Conservation (phyloP, 2,113 vertebrate genomes). For the Lipotes vexillifer region DNA sequence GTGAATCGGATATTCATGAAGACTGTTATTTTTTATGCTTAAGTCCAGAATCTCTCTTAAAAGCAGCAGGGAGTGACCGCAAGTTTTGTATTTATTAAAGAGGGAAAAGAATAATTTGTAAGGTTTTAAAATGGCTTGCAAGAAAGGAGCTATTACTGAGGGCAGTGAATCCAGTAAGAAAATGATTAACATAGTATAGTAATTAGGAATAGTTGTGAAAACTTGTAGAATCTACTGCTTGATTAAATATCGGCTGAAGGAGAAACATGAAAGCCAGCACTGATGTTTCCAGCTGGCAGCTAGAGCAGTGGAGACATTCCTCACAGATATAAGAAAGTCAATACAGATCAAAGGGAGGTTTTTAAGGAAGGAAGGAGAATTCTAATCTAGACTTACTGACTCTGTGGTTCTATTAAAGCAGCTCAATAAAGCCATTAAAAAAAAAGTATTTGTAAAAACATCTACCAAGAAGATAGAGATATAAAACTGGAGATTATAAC, state of each 20-base stretch:
- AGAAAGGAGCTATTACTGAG: not conserved
- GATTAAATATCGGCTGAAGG: not conserved
- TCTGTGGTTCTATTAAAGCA: not conserved
- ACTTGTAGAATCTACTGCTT: not conserved
- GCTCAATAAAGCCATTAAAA: not conserved
- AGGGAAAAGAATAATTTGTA: not conserved
- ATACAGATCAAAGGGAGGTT: not conserved
- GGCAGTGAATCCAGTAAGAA: not conserved
- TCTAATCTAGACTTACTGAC: not conserved
- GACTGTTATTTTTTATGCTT: not conserved
- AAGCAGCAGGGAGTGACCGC: not conserved
- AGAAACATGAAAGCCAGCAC: not conserved
- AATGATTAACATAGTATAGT: not conserved
- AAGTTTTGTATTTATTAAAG: not conserved
- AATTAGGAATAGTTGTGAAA: not conserved
- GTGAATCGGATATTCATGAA: not conserved
- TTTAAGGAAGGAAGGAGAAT: not conserved
- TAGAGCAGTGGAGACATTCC: not conserved
- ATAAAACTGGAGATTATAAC: not conserved
- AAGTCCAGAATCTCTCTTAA: not conserved
- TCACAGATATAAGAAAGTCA: not conserved
- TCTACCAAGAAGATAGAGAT: not conserved
- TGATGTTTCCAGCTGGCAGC: not conserved
- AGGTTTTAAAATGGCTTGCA: not conserved
- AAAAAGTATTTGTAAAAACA: not conserved